Conservation (phyloP, 2,797 vertebrate species). For the Sandelia bainsii region DNA sequence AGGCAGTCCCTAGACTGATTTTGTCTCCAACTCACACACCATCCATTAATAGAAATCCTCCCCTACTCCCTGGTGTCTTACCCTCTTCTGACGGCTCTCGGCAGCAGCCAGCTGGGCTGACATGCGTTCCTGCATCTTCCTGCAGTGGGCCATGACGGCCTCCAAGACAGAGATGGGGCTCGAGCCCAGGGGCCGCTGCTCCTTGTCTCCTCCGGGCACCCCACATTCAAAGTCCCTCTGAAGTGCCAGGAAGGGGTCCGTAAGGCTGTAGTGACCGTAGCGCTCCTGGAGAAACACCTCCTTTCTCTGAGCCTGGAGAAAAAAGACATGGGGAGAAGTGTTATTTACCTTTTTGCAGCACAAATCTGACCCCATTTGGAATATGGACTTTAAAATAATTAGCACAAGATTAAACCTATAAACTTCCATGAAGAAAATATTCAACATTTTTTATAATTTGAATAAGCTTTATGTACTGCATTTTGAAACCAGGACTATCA, state of each 20-base stretch:
- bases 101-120: slow-evolving; percentile 93
- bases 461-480: no score
- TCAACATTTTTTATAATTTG: no score
- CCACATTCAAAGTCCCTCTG: slow-evolving; percentile 94
- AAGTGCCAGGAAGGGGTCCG: slow-evolving; percentile 96
- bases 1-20: no score
- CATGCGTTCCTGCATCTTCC: slow-evolving; percentile 99
- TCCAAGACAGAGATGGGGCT: slow-evolving; percentile 95
- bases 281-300: slow-evolving; percentile 97
- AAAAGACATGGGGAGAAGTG: not conserved
- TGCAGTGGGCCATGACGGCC: slow-evolving; percentile 97
- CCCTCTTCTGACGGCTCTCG: slow-evolving; percentile 96
- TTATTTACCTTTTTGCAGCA: slow-evolving; percentile 2
- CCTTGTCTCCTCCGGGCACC: slow-evolving; percentile 82
- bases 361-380: no score
- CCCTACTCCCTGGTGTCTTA: slow-evolving; percentile 58
- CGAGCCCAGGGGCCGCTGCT: slow-evolving; percentile 89
- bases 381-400: not conserved
- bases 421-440: no score
- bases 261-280: slow-evolving; percentile 95
- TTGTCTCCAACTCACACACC: not conserved
- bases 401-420: not conserved
- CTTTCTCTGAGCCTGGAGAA: slow-evolving; percentile 91
- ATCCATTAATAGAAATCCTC: not conserved
- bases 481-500: no score